Conservation (phyloP, 2,888 invertebrate species). For the Mermis nigrescens region DNA sequence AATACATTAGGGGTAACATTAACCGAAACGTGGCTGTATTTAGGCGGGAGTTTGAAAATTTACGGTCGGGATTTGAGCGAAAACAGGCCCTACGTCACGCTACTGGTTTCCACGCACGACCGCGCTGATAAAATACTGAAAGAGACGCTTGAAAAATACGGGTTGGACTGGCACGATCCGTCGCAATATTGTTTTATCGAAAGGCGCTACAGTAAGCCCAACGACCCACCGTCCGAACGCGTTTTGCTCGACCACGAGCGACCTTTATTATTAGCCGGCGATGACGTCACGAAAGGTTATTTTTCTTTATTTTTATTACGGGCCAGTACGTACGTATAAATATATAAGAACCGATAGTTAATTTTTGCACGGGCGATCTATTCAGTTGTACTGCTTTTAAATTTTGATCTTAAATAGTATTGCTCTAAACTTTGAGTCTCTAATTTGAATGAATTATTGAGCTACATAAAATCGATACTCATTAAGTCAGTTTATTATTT, state of each 20-base stretch:
- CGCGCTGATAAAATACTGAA: conserved; percentile 73
- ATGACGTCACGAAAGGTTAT: not conserved
- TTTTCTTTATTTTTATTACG: too few relatives aligned
- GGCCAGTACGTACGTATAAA: too few relatives aligned
- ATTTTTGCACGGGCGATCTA: too few relatives aligned
- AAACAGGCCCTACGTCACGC: conserved; percentile 81
- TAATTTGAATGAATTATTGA: too few relatives aligned
- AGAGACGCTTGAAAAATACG: conserved; percentile 93
- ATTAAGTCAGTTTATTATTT: too few relatives aligned
- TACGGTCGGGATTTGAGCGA: conserved; percentile 90
- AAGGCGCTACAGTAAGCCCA: conserved; percentile 42
- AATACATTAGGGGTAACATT: too few relatives aligned
- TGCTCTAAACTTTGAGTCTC: too few relatives aligned
- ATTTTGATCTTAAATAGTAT: too few relatives aligned
- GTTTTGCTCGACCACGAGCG: conserved; percentile 92
- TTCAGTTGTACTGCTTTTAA: too few relatives aligned
- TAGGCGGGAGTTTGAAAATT: conserved; percentile 46
- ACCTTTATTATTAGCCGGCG: conserved; percentile 44
- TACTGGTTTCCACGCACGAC: conserved; percentile 76
- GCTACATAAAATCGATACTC: too few relatives aligned
- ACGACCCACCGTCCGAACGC: conserved; percentile 39
- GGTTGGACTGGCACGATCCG: conserved; percentile 69
- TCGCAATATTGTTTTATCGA: conserved; percentile 81
- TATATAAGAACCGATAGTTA: too few relatives aligned
- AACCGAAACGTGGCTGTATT: conserved; percentile 8